These are phyloP conservation scores for Hanleya hanleyi DNA, from an alignment of 2,888 invertebrate species.

Conservation along the genomic window DNA sequence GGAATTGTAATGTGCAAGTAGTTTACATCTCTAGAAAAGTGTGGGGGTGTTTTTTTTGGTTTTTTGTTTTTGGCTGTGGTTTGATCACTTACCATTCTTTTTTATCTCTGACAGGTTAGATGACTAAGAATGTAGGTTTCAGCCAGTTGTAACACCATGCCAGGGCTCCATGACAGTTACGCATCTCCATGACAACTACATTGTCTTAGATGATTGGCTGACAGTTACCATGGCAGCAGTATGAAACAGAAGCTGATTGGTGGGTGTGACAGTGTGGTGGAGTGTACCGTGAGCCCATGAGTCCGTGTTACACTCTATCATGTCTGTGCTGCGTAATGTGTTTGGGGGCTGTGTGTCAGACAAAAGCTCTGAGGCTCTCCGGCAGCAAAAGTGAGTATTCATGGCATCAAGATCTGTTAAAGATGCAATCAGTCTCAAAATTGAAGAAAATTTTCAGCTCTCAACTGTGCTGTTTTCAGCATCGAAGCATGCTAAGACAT, in stretches of 20 bases:
- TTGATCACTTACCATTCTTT: too few relatives aligned
- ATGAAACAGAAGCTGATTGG: conserved; percentile 4
- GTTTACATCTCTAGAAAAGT: too few relatives aligned
- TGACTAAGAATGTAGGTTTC: conserved; percentile 6
- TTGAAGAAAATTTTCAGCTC: too few relatives aligned
- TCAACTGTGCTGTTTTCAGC: too few relatives aligned
- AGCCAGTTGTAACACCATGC: not conserved
- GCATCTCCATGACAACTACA: not conserved
- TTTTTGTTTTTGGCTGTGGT: too few relatives aligned
- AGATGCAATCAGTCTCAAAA: too few relatives aligned
- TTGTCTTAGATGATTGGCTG: not conserved
- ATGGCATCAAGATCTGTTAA: too few relatives aligned
- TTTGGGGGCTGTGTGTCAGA: conserved; percentile 71
- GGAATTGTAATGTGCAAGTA: too few relatives aligned
- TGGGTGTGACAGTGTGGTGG: conserved; percentile 3
- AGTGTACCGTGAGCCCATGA: conserved; percentile 4
- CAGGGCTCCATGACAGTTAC: not conserved
- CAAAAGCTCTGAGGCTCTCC: conserved; percentile 62
- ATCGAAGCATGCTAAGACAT: too few relatives aligned
- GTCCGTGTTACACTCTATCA: conserved; percentile 14
- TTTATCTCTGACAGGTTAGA: too few relatives aligned
- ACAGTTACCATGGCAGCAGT: not conserved
- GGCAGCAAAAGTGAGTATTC: conserved; percentile 64
- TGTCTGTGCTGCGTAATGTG: conserved; percentile 69
- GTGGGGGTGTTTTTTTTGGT: too few relatives aligned